Conservation (phyloP, 1,140 invertebrate species). For the Drosophila serrata region DNA sequence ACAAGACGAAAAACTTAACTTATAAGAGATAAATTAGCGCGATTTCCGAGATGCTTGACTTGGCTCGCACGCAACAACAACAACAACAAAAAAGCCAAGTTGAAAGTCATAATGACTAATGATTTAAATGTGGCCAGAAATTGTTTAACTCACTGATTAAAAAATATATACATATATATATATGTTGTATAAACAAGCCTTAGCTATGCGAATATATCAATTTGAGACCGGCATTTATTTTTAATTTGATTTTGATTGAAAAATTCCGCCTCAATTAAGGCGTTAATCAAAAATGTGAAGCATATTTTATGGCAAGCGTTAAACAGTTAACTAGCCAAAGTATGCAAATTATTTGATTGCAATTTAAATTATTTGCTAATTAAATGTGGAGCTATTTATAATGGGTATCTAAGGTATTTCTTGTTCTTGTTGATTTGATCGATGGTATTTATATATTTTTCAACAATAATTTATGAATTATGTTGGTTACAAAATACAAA, state of each 20-base stretch:
- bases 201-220: constrained; percentile 28
- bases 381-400: constrained; percentile 12
- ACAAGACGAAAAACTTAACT: constrained; percentile 61
- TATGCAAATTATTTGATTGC: constrained; percentile 48
- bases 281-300: constrained; percentile 52
- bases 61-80: constrained; percentile 46
- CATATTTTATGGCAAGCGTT: constrained; percentile 49
- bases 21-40: constrained; percentile 75
- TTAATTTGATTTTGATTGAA: constrained; percentile 58
- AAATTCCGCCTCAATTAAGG: constrained; percentile 52
- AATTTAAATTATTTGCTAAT: constrained; percentile 26
- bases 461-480: not conserved
- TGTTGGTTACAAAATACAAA: not conserved
- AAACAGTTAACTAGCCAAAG: constrained; percentile 52
- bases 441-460: not conserved
- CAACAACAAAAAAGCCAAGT: constrained; percentile 34
- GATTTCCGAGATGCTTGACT: constrained; percentile 62
- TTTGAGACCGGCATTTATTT: constrained; percentile 52
- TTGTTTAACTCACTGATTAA: constrained; percentile 49
- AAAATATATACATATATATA: constrained; percentile 1
- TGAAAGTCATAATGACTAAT: constrained; percentile 79
- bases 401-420: constrained; percentile 4
- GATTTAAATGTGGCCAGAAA: constrained; percentile 70
- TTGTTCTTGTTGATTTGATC: not conserved
- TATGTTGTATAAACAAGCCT: not conserved